A percentile compares a stretch with the other conserved stretches of the same genome.
Evolutionary conservation across 2,888 invertebrate species (phyloP).

Genomic region (Ganaspis brasiliensis): DNA sequence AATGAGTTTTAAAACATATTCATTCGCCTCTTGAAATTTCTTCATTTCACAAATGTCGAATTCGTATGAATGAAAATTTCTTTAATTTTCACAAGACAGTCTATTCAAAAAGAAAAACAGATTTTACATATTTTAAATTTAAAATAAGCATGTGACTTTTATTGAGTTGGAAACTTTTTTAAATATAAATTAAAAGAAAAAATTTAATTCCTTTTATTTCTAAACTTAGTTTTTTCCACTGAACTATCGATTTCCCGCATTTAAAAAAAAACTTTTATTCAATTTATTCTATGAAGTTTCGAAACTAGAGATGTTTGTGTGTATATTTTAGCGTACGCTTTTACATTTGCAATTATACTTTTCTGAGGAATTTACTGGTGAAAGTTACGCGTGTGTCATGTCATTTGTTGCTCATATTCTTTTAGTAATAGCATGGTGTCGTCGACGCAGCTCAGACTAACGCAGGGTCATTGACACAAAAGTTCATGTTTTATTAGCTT

Average conservation of each 20-base stretch:
- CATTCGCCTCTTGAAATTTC: too few species aligned
- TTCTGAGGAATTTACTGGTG: conserved; percentile 55
- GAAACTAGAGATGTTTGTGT: neutral
- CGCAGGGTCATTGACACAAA: conserved; percentile 23
- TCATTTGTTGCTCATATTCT: conserved; percentile 34
- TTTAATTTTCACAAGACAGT: too few species aligned
- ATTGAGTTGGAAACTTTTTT: too few species aligned
- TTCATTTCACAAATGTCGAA: too few species aligned
- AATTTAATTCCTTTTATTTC: too few species aligned
- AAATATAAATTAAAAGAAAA: too few species aligned
- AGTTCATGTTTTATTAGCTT: neutral
- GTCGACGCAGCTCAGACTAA: neutral
- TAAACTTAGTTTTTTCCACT: neutral
- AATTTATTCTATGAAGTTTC: neutral
- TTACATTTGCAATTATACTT: conserved; percentile 35
- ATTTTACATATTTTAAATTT: too few species aligned
- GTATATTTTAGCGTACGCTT: neutral
- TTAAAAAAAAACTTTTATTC: neutral
- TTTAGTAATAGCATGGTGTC: conserved; percentile 15
- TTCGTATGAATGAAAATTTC: too few species aligned
- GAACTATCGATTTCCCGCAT: conserved; percentile 13
- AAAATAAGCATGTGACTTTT: too few species aligned
- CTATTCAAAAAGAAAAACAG: too few species aligned
- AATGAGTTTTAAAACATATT: too few species aligned
- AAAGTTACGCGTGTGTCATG: conserved; percentile 47